Evolutionary conservation across 2,797 vertebrate genomes (phyloP).

Genomic region (Halcyon badia): DNA sequence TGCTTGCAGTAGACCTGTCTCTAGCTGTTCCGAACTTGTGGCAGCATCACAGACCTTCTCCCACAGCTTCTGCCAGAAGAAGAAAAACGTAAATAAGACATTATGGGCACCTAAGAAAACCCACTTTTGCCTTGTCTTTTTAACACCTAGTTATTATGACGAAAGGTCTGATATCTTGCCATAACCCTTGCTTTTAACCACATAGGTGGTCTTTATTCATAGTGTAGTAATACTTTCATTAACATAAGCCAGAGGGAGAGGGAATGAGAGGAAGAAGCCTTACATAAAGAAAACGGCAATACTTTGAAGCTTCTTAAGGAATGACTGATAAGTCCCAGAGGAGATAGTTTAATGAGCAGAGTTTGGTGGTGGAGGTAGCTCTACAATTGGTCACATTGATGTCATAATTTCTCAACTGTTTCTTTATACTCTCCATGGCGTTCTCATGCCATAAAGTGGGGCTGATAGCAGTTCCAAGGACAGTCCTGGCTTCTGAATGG

Average conservation of each 20-base stretch:
- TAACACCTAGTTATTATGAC: not conserved
- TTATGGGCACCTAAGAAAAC: not conserved
- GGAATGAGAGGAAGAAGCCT: not conserved
- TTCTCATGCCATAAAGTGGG: not conserved
- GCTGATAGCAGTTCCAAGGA: not conserved
- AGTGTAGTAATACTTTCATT: not conserved
- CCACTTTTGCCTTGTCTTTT: not conserved
- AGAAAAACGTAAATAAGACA: not conserved
- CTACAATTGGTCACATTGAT: not conserved
- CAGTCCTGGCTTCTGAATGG: not conserved
- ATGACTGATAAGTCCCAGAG: not conserved
- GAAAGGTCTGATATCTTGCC: not conserved
- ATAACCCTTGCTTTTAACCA: not conserved
- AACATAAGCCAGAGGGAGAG: not conserved
- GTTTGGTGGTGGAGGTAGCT: not conserved
- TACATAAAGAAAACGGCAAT: not conserved
- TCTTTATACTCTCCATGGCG: not conserved
- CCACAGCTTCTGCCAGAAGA: not conserved
- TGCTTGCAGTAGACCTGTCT: not conserved
- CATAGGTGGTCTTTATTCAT: not conserved
- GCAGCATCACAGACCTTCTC: not conserved
- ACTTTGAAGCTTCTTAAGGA: not conserved
- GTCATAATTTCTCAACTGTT: not conserved
- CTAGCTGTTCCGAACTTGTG: not conserved
- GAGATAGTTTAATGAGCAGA: not conserved